Percentiles rank a stretch among this genome's conserved stretches.
Evolutionary conservation across 2,797 vertebrate species (phyloP).

Genomic region (Melanotaenia pygmaea): DNA sequence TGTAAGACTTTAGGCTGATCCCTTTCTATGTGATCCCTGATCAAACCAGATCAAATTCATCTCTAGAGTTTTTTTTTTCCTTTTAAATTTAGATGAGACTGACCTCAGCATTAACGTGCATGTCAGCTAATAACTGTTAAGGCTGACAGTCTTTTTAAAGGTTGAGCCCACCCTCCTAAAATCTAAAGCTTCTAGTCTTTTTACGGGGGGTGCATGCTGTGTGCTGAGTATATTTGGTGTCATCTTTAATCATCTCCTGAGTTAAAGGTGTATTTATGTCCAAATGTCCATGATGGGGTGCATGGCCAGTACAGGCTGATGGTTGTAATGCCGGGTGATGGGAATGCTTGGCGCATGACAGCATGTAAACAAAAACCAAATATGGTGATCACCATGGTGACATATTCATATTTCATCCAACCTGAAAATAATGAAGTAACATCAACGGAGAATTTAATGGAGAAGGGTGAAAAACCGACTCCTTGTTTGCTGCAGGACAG

Average conservation of each 20-base stretch:
- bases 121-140: too few relatives aligned
- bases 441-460: slow-evolving; percentile 41
- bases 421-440: slow-evolving; percentile 60
- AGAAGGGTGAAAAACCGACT: neutral
- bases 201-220: neutral
- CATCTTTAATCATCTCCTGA: neutral
- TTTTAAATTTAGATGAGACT: too few relatives aligned
- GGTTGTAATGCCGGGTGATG: slow-evolving; percentile 77
- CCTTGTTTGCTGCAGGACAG: slow-evolving; percentile 34
- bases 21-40: neutral
- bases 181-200: neutral
- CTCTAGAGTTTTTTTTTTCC: neutral
- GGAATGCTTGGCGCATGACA: slow-evolving; percentile 81
- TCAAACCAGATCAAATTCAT: neutral
- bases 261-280: slow-evolving; percentile 52
- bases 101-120: too few relatives aligned
- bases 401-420: slow-evolving; percentile 68
- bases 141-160: neutral
- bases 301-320: slow-evolving; percentile 69
- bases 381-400: slow-evolving; percentile 79
- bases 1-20: neutral
- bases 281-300: slow-evolving; percentile 59
- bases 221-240: neutral
- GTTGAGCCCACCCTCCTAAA: neutral
- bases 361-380: slow-evolving; percentile 84